Conservation (phyloP, 2,797 vertebrate species). For the Odontamblyopus rebecca region DNA sequence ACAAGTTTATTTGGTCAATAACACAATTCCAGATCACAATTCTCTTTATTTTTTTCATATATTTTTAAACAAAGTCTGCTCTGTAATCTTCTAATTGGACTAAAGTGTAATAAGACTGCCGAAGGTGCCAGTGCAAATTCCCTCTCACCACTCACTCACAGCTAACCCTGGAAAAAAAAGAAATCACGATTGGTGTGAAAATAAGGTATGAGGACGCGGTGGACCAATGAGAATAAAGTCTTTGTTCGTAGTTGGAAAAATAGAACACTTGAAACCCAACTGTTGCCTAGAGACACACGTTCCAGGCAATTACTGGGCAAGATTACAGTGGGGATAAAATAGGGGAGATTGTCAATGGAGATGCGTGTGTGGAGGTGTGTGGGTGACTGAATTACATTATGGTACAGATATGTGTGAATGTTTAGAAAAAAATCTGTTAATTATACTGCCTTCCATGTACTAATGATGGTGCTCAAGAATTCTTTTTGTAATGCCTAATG, state of each 20-base stretch:
- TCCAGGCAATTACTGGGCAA: conserved; percentile 64
- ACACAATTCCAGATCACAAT: conserved; percentile 21
- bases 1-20: conserved; percentile 53
- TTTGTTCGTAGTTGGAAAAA: conserved; percentile 60
- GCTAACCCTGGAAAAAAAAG: conserved; percentile 15
- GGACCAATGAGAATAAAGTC: conserved; percentile 56
- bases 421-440: conserved; percentile 13
- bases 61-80: conserved; percentile 3
- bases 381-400: conserved; percentile 20
- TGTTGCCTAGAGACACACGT: conserved; percentile 72
- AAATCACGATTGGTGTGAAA: conserved; percentile 48
- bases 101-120: conserved; percentile 31
- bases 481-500: conserved; percentile 7
- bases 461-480: not conserved
- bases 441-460: not conserved
- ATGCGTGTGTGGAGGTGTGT: conserved; percentile 34
- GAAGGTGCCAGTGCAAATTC: conserved; percentile 43
- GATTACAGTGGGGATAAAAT: conserved; percentile 63
- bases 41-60: conserved; percentile 1
- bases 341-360: conserved; percentile 63
- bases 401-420: conserved; percentile 29
- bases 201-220: conserved; percentile 23
- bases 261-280: conserved; percentile 62
- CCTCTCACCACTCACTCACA: conserved; percentile 28
- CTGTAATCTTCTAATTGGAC: conserved; percentile 9